Percentiles rank a stretch among this genome's conserved stretches.
Evolutionary conservation across 2,888 invertebrate genomes (phyloP).

Genomic region (Lacanobia wlatinum): DNA sequence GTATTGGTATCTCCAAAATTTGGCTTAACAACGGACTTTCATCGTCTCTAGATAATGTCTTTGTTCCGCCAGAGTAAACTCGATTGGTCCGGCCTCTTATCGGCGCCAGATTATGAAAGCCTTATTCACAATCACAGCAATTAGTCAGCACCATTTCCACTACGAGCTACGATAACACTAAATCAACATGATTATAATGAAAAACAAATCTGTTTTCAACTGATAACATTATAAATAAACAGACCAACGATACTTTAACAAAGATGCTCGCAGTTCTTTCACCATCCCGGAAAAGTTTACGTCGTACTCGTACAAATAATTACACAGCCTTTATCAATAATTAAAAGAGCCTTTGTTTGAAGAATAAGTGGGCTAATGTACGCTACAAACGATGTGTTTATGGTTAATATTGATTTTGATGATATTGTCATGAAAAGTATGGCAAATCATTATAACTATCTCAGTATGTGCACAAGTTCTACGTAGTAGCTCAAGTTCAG

Average conservation of each 20-base stretch:
- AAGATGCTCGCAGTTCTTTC: constrained; percentile 46
- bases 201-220: constrained; percentile 54
- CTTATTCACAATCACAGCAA: constrained; percentile 72
- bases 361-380: constrained; percentile 57
- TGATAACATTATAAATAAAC: constrained; percentile 51
- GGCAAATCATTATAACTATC: constrained; percentile 12
- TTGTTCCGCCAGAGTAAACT: constrained; percentile 73
- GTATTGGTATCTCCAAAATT: constrained; percentile 27
- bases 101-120: constrained; percentile 74
- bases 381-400: constrained; percentile 40
- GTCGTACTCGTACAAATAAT: constrained; percentile 57
- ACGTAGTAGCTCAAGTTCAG: neutral
- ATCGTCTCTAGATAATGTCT: constrained; percentile 68
- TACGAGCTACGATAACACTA: constrained; percentile 51
- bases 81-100: constrained; percentile 70
- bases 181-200: constrained; percentile 45
- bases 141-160: constrained; percentile 66
- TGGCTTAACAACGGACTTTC: constrained; percentile 53
- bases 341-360: constrained; percentile 53
- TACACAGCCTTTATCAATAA: constrained; percentile 57
- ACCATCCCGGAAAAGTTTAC: constrained; percentile 49
- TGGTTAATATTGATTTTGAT: constrained; percentile 42
- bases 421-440: constrained; percentile 24
- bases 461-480: neutral
- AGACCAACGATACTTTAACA: constrained; percentile 33